These are phyloP conservation scores for Sweltsa coloradensis DNA, from an alignment of 1,140 invertebrate species.

Conservation along the genomic window DNA sequence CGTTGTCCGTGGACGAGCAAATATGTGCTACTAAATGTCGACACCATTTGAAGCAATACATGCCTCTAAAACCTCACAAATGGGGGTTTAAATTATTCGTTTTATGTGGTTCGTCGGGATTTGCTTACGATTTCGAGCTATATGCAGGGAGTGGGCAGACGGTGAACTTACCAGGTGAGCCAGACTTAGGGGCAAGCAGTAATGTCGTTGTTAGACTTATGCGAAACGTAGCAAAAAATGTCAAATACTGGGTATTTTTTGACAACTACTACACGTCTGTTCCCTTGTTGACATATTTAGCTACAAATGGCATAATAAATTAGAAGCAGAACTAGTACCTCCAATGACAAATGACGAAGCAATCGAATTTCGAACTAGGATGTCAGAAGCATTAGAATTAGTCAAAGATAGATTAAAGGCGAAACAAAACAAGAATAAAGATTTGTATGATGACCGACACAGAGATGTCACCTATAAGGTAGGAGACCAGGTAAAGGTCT, in stretches of 20 bases:
- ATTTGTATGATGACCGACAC: too few relatives aligned
- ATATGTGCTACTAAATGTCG: constrained; percentile 23
- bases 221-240: constrained; percentile 13
- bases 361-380: too few relatives aligned
- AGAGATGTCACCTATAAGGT: too few relatives aligned
- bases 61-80: constrained; percentile 26
- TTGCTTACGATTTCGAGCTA: constrained; percentile 18
- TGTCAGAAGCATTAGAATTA: too few relatives aligned
- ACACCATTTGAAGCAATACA: constrained; percentile 24
- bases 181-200: constrained; percentile 17
- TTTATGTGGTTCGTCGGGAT: constrained; percentile 20
- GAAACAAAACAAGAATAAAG: too few relatives aligned
- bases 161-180: constrained; percentile 7
- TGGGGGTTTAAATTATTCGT: constrained; percentile 28
- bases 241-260: constrained; percentile 18
- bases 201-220: constrained; percentile 17
- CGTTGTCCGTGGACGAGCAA: constrained; percentile 24
- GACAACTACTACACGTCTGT: constrained; percentile 16
- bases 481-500: too few relatives aligned
- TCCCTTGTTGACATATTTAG: too few relatives aligned
- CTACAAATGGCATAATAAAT: too few relatives aligned
- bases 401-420: too few relatives aligned
- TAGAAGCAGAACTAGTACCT: too few relatives aligned
- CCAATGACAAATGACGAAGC: too few relatives aligned
- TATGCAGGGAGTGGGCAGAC: constrained; percentile 16